Evolutionary conservation across 2,797 vertebrate species (phyloP), one percentile per base, ranked within the genome.

Genomic region (Poeciliopsis turneri): DNA sequence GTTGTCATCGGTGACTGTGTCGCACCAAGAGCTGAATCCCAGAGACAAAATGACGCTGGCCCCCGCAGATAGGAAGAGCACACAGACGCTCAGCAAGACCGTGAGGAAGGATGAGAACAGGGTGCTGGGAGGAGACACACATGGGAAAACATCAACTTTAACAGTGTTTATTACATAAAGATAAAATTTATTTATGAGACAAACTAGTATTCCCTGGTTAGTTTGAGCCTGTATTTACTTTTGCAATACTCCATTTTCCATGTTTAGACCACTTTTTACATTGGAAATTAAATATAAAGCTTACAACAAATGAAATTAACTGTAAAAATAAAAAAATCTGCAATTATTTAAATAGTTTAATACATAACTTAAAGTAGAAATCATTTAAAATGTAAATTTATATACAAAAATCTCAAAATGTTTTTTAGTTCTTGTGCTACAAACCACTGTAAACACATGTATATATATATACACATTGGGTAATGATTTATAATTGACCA

Each of bases 101-200:
- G 95, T 96, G 82, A 96, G 93, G 89, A 96, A 96, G 75, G 96
- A 94, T 0, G 95, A 96, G 77, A 96, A 95, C 83, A 96, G 90
- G 6, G 96, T 96, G 91, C 96, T 96, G 84, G 64, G 79, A 2
- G 76, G 64, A 80, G 77, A 82, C 33, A 88, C 71, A 83, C 47
- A 55, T 72, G 5, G 77, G 3, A 69, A 66, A 74, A 8, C 11
- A 36, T 51, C 79, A 4, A 87, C 49, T 46, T 39, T 71, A 1
- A 47, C 47, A 74, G 41, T 16, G 16, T 36, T 18, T 45, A 47
- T 20, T 0, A 41, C 7, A 33, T 33, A 49, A 15, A 25, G 16
- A 12, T 33, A 3, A 51, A 23, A 11, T 36, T 36, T 12, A 51
- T 36, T 51, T 30, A 30, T 15, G 5, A n/a, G 39, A 43, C 39